These are phyloP conservation scores for Sebastes hubbsi DNA, from an alignment of 2,797 vertebrate species.

Conservation along the genomic window DNA sequence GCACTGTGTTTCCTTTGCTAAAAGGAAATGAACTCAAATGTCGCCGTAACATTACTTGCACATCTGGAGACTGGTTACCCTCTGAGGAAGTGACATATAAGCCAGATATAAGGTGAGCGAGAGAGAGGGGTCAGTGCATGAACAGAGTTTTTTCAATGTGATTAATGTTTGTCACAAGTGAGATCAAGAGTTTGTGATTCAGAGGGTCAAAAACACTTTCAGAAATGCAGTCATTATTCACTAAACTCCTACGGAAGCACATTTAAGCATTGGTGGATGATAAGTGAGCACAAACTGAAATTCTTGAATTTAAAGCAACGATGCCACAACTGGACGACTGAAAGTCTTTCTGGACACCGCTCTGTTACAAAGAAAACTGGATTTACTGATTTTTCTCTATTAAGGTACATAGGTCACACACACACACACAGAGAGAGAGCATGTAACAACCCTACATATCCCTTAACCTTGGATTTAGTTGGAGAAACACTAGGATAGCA, in stretches of 20 bases:
- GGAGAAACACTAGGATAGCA: constrained; percentile 17
- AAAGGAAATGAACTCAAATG: constrained; percentile 71
- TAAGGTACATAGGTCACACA: neutral
- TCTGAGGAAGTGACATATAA: constrained; percentile 47
- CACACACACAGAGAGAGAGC: neutral
- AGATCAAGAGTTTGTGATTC: neutral
- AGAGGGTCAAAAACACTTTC: neutral
- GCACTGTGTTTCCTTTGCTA: constrained; percentile 69
- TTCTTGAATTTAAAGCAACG: too few species aligned
- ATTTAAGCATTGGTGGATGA: neutral
- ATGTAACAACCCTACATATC: neutral
- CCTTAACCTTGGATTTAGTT: constrained; percentile 6
- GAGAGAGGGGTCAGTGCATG: neutral
- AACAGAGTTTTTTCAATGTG: neutral
- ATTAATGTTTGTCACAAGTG: neutral
- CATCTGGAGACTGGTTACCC: constrained; percentile 50
- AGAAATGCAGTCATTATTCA: neutral
- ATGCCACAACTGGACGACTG: neutral
- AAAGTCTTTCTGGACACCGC: constrained; percentile 2
- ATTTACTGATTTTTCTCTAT: neutral
- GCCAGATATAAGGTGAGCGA: constrained; percentile 15
- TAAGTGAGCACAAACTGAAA: too few species aligned
- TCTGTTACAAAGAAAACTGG: neutral
- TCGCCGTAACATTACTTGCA: constrained; percentile 55
- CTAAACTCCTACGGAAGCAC: neutral